phyloP scores from a whole-genome alignment of 2,113 vertebrate genomes.

The Halcyon senegalensis region DNA sequence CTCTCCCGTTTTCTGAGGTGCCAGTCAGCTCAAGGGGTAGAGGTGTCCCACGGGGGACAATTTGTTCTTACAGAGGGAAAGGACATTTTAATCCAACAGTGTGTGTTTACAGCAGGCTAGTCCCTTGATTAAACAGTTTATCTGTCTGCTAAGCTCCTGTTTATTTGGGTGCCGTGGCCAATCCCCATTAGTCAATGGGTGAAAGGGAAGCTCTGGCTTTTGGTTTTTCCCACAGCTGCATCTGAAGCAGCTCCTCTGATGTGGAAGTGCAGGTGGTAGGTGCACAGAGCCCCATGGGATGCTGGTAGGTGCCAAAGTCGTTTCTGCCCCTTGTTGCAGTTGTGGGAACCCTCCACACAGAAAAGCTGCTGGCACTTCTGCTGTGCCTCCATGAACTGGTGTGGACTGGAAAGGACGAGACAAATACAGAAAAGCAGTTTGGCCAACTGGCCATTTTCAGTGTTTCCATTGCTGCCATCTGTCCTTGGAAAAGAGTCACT shows the following conservation, averaged over 20 bases:
- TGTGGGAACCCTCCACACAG: not conserved
- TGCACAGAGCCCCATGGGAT: not conserved
- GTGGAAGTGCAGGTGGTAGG: not conserved
- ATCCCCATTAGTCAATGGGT: not conserved
- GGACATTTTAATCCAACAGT: not conserved
- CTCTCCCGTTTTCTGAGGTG: not conserved
- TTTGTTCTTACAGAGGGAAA: not conserved
- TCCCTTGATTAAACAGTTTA: not conserved
- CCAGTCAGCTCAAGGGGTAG: not conserved
- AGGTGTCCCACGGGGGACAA: not conserved
- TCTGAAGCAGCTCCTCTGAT: not conserved
- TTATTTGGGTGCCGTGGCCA: not conserved
- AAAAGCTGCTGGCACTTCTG: not conserved
- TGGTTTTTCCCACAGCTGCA: not conserved
- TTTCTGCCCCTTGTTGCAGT: not conserved
- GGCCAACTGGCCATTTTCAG: not conserved
- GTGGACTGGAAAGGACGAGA: constrained; percentile 11
- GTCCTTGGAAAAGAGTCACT: not conserved
- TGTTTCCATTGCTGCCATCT: constrained; percentile 22
- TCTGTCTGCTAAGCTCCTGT: not conserved
- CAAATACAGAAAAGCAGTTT: not conserved
- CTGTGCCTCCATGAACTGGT: not conserved
- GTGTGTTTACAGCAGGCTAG: not conserved
- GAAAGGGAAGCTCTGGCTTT: not conserved
- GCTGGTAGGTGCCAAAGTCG: fast-evolving